phyloP scores from a whole-genome alignment of 2,113 vertebrate species.

The Coracopsis vasa region DNA sequence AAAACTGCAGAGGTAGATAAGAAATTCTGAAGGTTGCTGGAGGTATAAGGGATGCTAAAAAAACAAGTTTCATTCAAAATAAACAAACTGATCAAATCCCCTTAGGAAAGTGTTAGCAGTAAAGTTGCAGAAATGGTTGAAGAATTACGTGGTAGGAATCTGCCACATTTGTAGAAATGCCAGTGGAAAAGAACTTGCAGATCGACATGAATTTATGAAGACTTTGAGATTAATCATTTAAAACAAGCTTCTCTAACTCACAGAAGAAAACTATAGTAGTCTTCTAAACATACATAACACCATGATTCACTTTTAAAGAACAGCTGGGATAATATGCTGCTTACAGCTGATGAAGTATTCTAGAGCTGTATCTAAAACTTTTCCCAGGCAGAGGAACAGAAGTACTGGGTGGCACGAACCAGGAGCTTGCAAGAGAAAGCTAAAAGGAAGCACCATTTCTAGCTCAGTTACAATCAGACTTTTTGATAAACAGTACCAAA shows the following conservation, averaged over 20 bases:
- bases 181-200: background rate
- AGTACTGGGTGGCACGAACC: background rate
- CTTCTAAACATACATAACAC: background rate
- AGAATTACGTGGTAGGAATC: background rate
- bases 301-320: background rate
- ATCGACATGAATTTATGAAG: background rate
- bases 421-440: background rate
- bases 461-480: background rate
- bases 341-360: background rate
- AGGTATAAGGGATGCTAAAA: background rate
- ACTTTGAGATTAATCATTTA: background rate
- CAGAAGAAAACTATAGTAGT: background rate
- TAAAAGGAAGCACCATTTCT: background rate
- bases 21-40: constrained; percentile 14
- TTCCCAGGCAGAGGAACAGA: background rate
- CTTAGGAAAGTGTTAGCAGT: background rate
- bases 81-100: constrained; percentile 4
- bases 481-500: background rate
- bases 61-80: background rate
- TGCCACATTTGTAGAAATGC: background rate
- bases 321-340: background rate
- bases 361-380: background rate
- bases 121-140: background rate
- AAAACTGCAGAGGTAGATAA: constrained; percentile 52
- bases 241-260: background rate